Percentiles rank a stretch among this genome's conserved stretches.
Conservation (phyloP, 2,888 invertebrate species). For the Abrostola triplasia region DNA sequence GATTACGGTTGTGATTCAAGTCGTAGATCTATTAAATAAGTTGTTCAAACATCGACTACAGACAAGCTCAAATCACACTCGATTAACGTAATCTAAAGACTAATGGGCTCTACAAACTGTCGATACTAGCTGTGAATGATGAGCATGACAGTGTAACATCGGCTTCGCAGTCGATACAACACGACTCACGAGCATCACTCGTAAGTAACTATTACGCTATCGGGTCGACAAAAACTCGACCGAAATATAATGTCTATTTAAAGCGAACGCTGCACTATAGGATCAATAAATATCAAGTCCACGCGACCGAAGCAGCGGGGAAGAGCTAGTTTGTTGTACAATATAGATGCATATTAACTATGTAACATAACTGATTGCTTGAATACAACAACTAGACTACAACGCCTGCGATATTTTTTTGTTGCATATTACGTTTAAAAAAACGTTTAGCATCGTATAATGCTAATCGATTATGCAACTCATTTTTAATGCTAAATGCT, state of each 20-base stretch:
- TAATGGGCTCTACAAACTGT: neutral
- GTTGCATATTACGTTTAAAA: conserved; percentile 11
- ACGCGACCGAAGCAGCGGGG: conserved; percentile 20
- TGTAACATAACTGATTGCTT: conserved; percentile 26
- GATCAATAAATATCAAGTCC: conserved; percentile 26
- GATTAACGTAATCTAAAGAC: neutral
- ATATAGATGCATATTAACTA: conserved; percentile 17
- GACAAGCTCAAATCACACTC: neutral
- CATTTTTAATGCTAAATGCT: conserved; percentile 37
- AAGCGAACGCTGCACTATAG: conserved; percentile 7
- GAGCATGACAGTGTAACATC: conserved; percentile 2
- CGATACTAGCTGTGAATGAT: neutral
- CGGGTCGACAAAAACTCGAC: conserved; percentile 11
- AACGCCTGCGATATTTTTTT: conserved; percentile 14
- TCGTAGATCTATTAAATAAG: too few relatives aligned
- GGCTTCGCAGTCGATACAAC: neutral
- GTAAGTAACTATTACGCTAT: conserved; percentile 5
- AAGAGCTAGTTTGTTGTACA: conserved; percentile 34
- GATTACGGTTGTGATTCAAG: too few relatives aligned
- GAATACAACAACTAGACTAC: conserved; percentile 39
- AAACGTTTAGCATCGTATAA: conserved; percentile 29
- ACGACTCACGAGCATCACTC: neutral
- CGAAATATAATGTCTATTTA: conserved; percentile 25
- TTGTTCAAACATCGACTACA: neutral
- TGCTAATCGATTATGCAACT: conserved; percentile 32